Base-by-base conservation (phyloP, 2,797 vertebrate genomes). In the Clarias laeviceps region DNA sequence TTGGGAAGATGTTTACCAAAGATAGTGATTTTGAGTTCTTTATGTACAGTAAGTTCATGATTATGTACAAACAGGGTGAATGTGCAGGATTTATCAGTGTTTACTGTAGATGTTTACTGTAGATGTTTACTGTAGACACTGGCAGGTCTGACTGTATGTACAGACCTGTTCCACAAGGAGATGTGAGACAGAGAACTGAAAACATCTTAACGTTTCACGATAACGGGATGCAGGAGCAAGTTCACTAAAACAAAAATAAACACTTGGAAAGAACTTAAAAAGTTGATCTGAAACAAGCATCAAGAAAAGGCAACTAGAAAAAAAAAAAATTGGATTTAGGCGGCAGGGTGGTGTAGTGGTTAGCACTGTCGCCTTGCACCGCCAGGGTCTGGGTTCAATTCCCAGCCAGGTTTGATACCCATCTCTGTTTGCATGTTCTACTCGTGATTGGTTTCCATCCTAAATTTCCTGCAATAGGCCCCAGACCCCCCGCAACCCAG, bases 221-320 rank as follows among this genome's bases (percentile, higher is more conserved):
- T 98, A 88, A 98, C 96, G 3, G 97, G 97, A 89, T 99, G 97
- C 85, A 97, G 92, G 79, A 96, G 91, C 29, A 91, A 94, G 93
- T 99, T 97, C 88, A 99, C 97, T 99, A 89, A 0, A 82, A 72
- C 5, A 85, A 12, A 73, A 79, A n/a, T 68, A 68, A 11, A 3
- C 37, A 37, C 37, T 37, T 37, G 37, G 37, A 37, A 37, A 37
- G 4, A 37, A 37, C 2, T 37, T 37, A 37, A 37, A 37, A 37
- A 37, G 2, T 37, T 37, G 37, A 37, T 3, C 37, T 37, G 37
- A 37, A 37, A 37, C 37, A 37, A 37, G 5, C 37, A 37, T 37
- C 37, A 37, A 37, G 37, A 5, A 37, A 37, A 37, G 37, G 37
- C 37, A 37, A 37, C 37, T 37, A 5, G 5, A 37, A 37, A 37